Conservation (phyloP, 1,140 invertebrate species). For the Lucilia cuprina region DNA sequence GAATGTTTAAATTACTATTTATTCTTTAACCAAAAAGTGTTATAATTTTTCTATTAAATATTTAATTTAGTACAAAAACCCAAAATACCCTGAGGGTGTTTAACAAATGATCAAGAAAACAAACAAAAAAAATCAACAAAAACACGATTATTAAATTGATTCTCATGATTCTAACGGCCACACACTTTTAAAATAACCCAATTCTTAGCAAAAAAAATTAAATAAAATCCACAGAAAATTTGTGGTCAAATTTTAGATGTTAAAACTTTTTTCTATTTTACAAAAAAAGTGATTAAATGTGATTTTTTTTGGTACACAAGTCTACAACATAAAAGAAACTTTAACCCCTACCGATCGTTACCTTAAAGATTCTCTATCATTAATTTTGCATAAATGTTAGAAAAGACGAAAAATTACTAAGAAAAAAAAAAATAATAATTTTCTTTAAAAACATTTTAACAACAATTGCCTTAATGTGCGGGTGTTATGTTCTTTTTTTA, state of each 20-base stretch:
- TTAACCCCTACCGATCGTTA: background rate
- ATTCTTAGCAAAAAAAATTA: background rate
- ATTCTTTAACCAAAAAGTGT: background rate
- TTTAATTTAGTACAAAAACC: background rate
- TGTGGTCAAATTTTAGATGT: constrained; percentile 2
- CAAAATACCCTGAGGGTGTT: constrained; percentile 4
- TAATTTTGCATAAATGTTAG: constrained; percentile 25
- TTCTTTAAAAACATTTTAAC: background rate
- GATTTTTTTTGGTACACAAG: background rate
- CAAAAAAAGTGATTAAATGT: background rate
- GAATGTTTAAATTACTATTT: background rate
- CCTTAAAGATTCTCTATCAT: constrained; percentile 24
- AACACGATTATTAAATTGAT: constrained; percentile 5
- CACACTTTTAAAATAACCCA: background rate
- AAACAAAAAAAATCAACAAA: too few species aligned
- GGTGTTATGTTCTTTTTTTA: constrained; percentile 5
- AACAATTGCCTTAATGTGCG: constrained; percentile 19
- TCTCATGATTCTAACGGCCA: constrained; percentile 13
- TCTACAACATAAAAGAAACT: constrained; percentile 14
- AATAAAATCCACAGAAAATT: background rate
- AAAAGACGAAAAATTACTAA: background rate
- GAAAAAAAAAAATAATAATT: background rate
- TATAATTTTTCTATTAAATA: constrained; percentile 2
- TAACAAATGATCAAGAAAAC: background rate
- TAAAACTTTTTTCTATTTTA: background rate